Conservation (phyloP, 1,140 invertebrate species). For the Anagrus nilaparvatae region DNA sequence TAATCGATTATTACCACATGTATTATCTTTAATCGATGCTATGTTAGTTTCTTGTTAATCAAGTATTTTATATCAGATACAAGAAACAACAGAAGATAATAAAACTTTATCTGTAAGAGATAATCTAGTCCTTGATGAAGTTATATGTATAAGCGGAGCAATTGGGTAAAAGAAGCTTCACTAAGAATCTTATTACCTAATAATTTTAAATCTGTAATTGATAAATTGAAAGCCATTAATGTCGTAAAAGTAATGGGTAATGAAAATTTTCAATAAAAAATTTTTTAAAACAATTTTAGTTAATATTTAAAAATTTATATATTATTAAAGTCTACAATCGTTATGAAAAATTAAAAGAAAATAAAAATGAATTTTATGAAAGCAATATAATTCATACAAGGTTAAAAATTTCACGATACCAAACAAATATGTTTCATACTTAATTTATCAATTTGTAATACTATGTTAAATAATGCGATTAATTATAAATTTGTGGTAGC, state of each 20-base stretch:
- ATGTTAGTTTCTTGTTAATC: constrained; percentile 43
- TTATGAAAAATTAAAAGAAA: too few species aligned
- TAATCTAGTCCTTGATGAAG: constrained; percentile 43
- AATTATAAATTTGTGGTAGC: too few species aligned
- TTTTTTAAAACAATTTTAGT: not conserved
- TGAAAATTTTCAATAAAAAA: constrained; percentile 1
- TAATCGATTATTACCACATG: constrained; percentile 51
- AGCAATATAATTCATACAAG: too few species aligned
- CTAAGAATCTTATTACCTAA: constrained; percentile 49
- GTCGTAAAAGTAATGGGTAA: constrained; percentile 37
- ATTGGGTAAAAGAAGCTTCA: constrained; percentile 43
- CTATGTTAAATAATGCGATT: too few species aligned
- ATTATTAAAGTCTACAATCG: too few species aligned
- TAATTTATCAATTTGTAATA: too few species aligned
- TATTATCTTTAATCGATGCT: constrained; percentile 48
- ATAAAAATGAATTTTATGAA: too few species aligned
- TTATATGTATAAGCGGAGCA: constrained; percentile 50
- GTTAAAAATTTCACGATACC: too few species aligned
- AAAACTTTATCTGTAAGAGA: constrained; percentile 41
- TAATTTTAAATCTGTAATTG: constrained; percentile 46
- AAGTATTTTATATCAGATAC: constrained; percentile 44
- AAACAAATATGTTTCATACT: too few species aligned
- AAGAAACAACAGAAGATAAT: constrained; percentile 39
- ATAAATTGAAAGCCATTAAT: constrained; percentile 51
- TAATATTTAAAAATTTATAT: constrained; percentile 5